These are phyloP conservation scores for Leistus spinibarbis DNA, from an alignment of 2,888 invertebrate species.

Conservation along the genomic window DNA sequence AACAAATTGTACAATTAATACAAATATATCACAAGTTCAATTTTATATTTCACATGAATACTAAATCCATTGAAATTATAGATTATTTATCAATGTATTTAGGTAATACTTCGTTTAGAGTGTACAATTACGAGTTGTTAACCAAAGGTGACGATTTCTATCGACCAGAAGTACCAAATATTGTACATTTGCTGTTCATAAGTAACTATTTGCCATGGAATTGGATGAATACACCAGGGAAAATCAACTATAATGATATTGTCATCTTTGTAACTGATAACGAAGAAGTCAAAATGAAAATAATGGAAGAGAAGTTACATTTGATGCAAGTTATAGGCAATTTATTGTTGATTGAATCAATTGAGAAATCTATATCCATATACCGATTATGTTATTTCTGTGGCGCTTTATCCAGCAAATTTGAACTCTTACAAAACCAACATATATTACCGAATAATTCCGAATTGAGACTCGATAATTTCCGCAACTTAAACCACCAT, in stretches of 20 bases:
- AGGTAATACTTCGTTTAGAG: not conserved
- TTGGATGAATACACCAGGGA: not conserved
- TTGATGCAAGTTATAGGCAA: conserved; percentile 9
- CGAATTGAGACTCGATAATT: not conserved
- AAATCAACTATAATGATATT: conserved; percentile 16
- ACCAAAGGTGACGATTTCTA: not conserved
- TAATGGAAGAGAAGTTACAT: not conserved
- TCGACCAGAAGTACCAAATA: conserved; percentile 8
- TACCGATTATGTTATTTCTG: conserved; percentile 15
- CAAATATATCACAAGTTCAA: not conserved
- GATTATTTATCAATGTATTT: not conserved
- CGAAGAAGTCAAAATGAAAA: not conserved
- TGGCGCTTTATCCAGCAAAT: not conserved
- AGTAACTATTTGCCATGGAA: not conserved
- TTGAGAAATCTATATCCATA: not conserved
- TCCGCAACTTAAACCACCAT: conserved; percentile 7
- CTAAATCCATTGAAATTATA: not conserved
- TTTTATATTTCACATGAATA: not conserved
- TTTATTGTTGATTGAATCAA: conserved; percentile 4
- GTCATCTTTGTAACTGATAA: conserved; percentile 13
- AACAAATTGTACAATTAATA: not conserved
- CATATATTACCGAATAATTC: not conserved
- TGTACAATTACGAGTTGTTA: conserved; percentile 19
- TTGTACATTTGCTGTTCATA: conserved; percentile 13
- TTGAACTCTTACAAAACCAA: not conserved